Percentiles rank a stretch among this genome's conserved stretches.
Evolutionary conservation across 1,140 invertebrate genomes (phyloP).

Genomic region (Zophobas atratus): DNA sequence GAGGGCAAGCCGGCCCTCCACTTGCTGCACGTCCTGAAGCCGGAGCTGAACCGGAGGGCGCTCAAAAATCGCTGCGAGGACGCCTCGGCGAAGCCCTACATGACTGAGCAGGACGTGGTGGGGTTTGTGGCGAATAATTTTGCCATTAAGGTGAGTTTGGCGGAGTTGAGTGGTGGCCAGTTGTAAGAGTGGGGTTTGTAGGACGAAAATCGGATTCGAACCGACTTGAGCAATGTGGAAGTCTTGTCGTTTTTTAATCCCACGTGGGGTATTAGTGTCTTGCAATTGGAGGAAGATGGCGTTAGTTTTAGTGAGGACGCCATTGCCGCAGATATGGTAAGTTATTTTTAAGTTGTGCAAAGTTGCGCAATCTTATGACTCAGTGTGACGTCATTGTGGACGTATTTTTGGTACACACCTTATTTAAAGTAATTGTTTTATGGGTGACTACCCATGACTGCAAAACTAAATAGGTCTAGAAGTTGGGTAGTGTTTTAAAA

Average conservation of each 20-base stretch:
- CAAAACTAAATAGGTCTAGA: too few species aligned
- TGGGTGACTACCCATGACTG: too few species aligned
- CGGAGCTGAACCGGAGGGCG: constrained; percentile 72
- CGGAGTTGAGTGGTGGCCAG: not conserved
- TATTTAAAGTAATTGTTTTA: too few species aligned
- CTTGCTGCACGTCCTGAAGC: constrained; percentile 74
- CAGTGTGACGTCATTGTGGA: too few species aligned
- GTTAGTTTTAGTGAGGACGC: constrained; percentile 59
- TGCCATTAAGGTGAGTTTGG: constrained; percentile 56
- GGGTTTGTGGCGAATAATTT: constrained; percentile 68
- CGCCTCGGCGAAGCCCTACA: constrained; percentile 68
- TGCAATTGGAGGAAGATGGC: constrained; percentile 68
- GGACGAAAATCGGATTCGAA: constrained; percentile 69
- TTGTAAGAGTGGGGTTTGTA: constrained; percentile 58
- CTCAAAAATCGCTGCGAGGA: constrained; percentile 75
- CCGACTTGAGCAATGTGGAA: constrained; percentile 76
- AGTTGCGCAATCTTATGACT: too few species aligned
- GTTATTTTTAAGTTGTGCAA: constrained; percentile 42
- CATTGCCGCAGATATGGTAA: constrained; percentile 67
- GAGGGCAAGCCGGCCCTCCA: constrained; percentile 73
- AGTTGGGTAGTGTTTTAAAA: too few species aligned
- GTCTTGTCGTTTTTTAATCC: constrained; percentile 80
- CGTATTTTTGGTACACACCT: too few species aligned
- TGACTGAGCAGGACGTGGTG: constrained; percentile 73
- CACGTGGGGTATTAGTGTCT: constrained; percentile 77